phyloP scores from a whole-genome alignment of 2,797 vertebrate genomes.

The Momotus momota region DNA sequence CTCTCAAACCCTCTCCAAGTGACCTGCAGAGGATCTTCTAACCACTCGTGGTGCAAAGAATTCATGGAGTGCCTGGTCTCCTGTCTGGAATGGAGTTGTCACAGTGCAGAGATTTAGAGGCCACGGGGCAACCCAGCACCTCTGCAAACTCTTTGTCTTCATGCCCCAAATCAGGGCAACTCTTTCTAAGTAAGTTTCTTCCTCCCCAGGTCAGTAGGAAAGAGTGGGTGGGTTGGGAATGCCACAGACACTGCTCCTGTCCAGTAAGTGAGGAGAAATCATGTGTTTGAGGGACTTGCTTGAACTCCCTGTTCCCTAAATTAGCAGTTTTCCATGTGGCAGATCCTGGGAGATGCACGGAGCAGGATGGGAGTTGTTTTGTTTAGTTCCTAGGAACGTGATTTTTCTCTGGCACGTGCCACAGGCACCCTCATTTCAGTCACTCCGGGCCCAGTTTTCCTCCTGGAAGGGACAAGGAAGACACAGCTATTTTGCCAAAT shows the following conservation, averaged over 20 bases:
- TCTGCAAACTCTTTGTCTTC: neutral
- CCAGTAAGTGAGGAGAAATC: neutral
- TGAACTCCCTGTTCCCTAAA: neutral
- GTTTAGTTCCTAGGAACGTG: neutral
- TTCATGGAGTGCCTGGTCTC: neutral
- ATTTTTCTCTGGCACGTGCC: neutral
- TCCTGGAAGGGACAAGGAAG: neutral
- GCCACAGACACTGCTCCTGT: neutral
- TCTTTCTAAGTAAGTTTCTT: neutral
- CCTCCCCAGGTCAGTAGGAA: neutral
- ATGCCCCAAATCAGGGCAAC: neutral
- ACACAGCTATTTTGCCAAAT: neutral
- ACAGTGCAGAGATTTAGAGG: neutral
- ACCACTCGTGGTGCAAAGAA: neutral
- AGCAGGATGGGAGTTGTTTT: neutral
- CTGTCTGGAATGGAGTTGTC: neutral
- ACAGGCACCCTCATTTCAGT: accelerated
- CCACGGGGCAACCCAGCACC: neutral
- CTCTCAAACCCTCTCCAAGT: neutral
- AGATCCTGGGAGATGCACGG: accelerated
- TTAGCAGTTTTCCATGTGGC: accelerated
- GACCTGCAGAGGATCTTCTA: neutral
- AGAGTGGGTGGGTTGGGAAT: neutral
- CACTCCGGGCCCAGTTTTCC: neutral
- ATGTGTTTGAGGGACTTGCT: neutral